Evolutionary conservation across 1,140 invertebrate species (phyloP), one percentile per base, ranked within the genome.

Genomic region (Drosophila erecta): DNA sequence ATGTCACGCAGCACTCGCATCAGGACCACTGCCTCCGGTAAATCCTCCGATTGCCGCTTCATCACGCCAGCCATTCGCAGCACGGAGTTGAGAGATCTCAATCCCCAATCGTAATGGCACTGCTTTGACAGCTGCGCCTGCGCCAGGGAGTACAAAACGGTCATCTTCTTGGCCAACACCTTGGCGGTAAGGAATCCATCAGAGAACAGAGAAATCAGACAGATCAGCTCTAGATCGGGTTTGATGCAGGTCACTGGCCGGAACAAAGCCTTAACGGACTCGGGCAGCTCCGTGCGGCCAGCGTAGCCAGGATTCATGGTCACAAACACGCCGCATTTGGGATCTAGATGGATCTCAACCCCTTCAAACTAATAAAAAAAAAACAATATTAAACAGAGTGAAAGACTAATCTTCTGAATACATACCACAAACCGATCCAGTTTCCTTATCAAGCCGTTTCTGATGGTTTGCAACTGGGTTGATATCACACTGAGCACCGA

Each of bases 221-320:
- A 98, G 70, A 98, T 98, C 90, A 97, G 94, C 91, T 98, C 97
- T 33, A 97, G 93, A 92, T 98, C 97, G 0, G 98, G 97, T 22
- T 97, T 94, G 60, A 97, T 96, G 84, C 97, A 98, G 3, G 97
- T 96, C 1, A 98, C 97, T 0, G 97, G 97, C 27, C 98, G 93
- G 92, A 98, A 98, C 0, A 98, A 92, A 0, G 96, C 96, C 91
- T 98, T 98, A 1, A 98, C 96, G 0, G 97, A 97, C 92, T 98
- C 97, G 0, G 97, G 97, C 30, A 98, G 92, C 86, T 98, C 97
- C 0, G 97, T 98, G 47, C 97, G 94, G 1, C 97, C 97, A 0
- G 97, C 96, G 90, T 98, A 98, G 5, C 97, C 97, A 0, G 97
- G 97, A 94, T 98, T 98, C 97, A 98, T 98, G 8, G 97, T 98